Evolutionary conservation across 53 echinoderm and acorn worm genomes (phyloP).

Genomic region (Hippasteria phrygiana): DNA sequence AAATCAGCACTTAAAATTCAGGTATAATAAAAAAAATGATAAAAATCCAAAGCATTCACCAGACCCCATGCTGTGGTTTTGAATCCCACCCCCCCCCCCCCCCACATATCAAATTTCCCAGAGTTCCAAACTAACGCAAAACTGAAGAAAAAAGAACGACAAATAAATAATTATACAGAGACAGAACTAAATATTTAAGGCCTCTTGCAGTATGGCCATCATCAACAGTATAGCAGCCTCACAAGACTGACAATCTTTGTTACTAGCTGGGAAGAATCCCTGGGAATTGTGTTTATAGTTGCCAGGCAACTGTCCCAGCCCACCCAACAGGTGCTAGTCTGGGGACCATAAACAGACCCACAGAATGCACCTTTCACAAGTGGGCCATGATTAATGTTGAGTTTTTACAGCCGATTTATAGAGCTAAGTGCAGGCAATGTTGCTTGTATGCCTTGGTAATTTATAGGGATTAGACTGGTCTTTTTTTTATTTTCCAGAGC

Average conservation of each 20-base stretch:
- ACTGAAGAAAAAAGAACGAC: background rate
- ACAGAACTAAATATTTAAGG: background rate
- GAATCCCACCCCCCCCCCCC: background rate
- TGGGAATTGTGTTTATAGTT: slow-evolving; percentile 30
- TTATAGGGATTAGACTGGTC: background rate
- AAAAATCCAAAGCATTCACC: background rate
- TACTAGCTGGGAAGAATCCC: background rate
- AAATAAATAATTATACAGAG: background rate
- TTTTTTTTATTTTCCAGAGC: background rate
- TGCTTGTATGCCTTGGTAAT: background rate
- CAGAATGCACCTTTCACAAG: background rate
- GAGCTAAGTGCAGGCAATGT: background rate
- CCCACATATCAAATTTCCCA: background rate
- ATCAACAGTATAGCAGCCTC: too few relatives aligned
- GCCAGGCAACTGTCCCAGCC: background rate
- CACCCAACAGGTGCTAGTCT: too few relatives aligned
- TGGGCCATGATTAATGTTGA: background rate
- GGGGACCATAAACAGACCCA: background rate
- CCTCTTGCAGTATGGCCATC: too few relatives aligned
- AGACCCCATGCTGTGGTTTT: background rate
- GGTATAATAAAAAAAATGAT: background rate
- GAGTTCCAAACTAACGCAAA: background rate
- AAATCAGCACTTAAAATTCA: too few relatives aligned
- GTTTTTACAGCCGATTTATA: background rate
- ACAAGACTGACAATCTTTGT: too few relatives aligned